phyloP scores from a whole-genome alignment of 2,113 vertebrate species.

The Tyrannus savana region DNA sequence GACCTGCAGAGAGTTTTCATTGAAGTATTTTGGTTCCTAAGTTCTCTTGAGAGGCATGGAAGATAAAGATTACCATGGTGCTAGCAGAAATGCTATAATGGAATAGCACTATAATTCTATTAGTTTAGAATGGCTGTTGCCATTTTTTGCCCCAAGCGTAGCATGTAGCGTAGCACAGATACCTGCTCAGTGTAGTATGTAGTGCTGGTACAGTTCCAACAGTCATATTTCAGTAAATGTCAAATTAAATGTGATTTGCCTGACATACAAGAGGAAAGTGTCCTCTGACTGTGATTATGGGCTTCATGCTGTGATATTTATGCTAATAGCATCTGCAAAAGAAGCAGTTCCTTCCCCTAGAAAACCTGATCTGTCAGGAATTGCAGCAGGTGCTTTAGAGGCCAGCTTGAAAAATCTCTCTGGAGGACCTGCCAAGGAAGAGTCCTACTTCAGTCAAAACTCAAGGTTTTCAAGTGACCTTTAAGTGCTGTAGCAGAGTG shows the following conservation, averaged over 20 bases:
- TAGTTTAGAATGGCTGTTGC: neutral
- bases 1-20: neutral
- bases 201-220: neutral
- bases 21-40: neutral
- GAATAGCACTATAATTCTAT: neutral
- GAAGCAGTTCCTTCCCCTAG: neutral
- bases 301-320: neutral
- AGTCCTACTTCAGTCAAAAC: neutral
- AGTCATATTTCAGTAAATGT: neutral
- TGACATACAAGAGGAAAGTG: neutral
- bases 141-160: neutral
- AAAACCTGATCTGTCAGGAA: neutral
- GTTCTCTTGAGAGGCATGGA: neutral
- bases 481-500: neutral
- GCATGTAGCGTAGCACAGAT: neutral
- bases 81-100: neutral
- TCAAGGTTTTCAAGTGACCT: neutral
- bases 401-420: neutral
- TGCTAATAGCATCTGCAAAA: neutral
- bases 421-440: neutral
- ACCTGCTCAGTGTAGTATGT: neutral
- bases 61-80: neutral
- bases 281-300: neutral
- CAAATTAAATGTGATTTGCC: neutral
- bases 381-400: neutral